These are phyloP conservation scores for Akabosia matsudoensis DNA, from an alignment of 1,140 invertebrate species.

Conservation along the genomic window DNA sequence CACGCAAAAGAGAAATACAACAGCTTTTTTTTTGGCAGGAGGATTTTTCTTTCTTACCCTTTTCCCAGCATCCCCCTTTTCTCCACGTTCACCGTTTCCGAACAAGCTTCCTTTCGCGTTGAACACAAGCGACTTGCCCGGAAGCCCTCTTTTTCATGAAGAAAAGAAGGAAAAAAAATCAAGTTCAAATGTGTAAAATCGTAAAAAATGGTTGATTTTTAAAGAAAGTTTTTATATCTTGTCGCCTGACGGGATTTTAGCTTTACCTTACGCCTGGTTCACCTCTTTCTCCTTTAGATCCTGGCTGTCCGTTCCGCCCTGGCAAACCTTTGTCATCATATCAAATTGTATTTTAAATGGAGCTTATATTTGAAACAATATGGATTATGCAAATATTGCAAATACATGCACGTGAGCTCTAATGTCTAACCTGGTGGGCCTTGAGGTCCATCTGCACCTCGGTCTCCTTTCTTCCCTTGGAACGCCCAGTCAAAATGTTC, in stretches of 20 bases:
- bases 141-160: neutral
- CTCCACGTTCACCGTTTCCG: neutral
- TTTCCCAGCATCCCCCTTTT: neutral
- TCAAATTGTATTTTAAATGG: no score
- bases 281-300: neutral
- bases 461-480: conserved; percentile 21
- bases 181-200: no score
- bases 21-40: no score
- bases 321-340: neutral
- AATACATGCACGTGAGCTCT: neutral
- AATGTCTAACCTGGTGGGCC: conserved; percentile 22
- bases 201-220: no score
- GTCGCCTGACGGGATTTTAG: no score
- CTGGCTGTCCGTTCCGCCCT: neutral
- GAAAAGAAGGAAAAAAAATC: no score
- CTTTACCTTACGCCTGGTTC: neutral
- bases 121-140: neutral
- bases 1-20: no score
- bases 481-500: conserved; percentile 29
- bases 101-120: conserved; percentile 3
- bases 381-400: neutral
- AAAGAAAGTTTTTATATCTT: no score
- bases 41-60: neutral
- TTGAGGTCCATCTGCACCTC: conserved; percentile 12
- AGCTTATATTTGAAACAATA: no score